These are phyloP conservation scores for Trachymyrmex cornetzi DNA, from an alignment of 1,140 invertebrate genomes.

Conservation along the genomic window DNA sequence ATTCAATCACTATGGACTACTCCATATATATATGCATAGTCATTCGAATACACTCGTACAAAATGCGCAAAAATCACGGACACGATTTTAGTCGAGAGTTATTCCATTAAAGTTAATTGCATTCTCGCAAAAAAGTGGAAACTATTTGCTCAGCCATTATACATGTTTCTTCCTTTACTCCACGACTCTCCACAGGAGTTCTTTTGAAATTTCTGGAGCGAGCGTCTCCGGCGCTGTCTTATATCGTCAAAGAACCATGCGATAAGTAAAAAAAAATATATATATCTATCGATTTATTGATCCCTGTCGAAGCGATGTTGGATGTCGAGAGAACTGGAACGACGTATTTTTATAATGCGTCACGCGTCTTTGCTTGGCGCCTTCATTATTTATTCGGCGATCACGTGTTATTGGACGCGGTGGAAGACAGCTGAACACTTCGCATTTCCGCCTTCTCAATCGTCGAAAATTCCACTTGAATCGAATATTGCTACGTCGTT, in stretches of 20 bases:
- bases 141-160: constrained; percentile 27
- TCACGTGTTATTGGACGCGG: background rate
- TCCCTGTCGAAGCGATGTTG: background rate
- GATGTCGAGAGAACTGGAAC: constrained; percentile 12
- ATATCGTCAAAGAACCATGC: background rate
- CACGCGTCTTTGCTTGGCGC: background rate
- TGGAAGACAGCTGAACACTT: background rate
- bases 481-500: background rate
- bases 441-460: background rate
- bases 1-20: background rate
- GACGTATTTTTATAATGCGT: constrained; percentile 18
- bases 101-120: constrained; percentile 50
- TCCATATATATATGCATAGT: background rate
- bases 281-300: constrained; percentile 45
- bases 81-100: constrained; percentile 24
- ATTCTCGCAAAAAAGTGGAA: constrained; percentile 17
- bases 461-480: background rate
- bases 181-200: background rate
- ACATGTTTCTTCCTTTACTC: background rate
- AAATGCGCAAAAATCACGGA: background rate
- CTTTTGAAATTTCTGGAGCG: background rate
- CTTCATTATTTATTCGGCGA: background rate
- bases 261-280: constrained; percentile 9
- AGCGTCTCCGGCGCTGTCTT: constrained; percentile 16
- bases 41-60: background rate